Evolutionary conservation across 1,140 invertebrate genomes (phyloP).

Genomic region (Bactericera cockerelli): DNA sequence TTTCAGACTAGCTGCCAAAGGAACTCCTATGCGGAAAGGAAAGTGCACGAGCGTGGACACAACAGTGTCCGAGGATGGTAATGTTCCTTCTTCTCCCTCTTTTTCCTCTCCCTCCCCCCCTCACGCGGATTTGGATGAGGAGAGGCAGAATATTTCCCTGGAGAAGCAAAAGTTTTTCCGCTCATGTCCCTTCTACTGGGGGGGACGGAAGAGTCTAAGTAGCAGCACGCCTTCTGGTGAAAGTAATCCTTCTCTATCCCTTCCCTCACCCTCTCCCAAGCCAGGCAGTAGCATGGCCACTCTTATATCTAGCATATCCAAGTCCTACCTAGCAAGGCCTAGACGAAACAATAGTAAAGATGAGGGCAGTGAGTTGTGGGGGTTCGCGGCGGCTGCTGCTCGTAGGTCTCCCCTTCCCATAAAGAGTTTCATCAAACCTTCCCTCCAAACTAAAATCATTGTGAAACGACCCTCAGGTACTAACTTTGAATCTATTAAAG

Average conservation of each 20-base stretch:
- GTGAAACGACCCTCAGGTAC: neutral
- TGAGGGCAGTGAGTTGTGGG: constrained; percentile 47
- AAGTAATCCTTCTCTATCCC: neutral
- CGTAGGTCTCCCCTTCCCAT: constrained; percentile 3
- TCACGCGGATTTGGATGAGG: constrained; percentile 29
- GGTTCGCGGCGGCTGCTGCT: constrained; percentile 51
- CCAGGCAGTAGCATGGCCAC: constrained; percentile 18
- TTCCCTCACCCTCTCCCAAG: neutral
- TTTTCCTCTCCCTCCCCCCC: constrained; percentile 31
- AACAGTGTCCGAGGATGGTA: constrained; percentile 39
- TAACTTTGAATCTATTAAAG: neutral
- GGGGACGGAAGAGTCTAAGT: constrained; percentile 26
- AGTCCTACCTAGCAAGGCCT: constrained; percentile 14
- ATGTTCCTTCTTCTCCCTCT: constrained; percentile 34
- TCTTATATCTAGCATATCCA: constrained; percentile 16
- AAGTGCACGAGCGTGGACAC: constrained; percentile 27
- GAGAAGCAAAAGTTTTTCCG: constrained; percentile 75
- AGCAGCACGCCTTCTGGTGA: constrained; percentile 14
- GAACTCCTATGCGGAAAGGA: constrained; percentile 27
- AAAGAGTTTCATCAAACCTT: constrained; percentile 15
- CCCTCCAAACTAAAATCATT: neutral
- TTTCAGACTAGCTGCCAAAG: constrained; percentile 28
- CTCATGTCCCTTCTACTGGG: constrained; percentile 50
- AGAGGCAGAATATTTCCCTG: constrained; percentile 56
- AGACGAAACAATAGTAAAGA: constrained; percentile 9